phyloP scores from a whole-genome alignment of 2,888 invertebrate genomes.

The Chymomyza fuscimana region DNA sequence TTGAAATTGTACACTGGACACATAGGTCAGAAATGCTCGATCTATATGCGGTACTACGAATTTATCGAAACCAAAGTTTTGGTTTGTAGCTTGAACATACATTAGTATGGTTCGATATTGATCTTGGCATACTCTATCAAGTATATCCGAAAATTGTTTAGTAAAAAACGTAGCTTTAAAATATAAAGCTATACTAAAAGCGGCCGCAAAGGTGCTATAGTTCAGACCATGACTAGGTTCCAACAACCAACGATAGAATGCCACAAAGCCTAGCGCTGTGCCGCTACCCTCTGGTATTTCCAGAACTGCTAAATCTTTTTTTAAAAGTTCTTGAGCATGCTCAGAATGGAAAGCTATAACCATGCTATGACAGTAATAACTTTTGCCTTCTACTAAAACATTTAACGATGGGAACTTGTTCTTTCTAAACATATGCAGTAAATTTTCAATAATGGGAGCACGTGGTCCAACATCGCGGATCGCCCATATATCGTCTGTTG shows the following conservation, averaged over 20 bases:
- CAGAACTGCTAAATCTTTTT: background rate
- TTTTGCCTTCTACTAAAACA: background rate
- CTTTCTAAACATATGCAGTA: background rate
- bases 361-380: background rate
- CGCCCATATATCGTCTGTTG: background rate
- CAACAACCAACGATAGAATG: background rate
- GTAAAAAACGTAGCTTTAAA: background rate
- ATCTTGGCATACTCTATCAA: background rate
- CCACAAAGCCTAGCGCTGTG: background rate
- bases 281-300: background rate
- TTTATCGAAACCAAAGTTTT: background rate
- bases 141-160: background rate
- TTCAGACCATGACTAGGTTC: background rate
- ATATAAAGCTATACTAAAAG: background rate
- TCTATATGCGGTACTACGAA: background rate
- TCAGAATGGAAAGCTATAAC: background rate
- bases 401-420: background rate
- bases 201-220: background rate
- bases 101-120: background rate
- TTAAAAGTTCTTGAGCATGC: background rate
- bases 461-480: too few species aligned
- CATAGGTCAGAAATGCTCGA: background rate
- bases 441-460: background rate
- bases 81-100: background rate
- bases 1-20: background rate